Percentiles rank a stretch among this genome's conserved stretches.
These are phyloP conservation scores for Tachysurus vachellii DNA, from an alignment of 2,113 vertebrate species.

Conservation along the genomic window DNA sequence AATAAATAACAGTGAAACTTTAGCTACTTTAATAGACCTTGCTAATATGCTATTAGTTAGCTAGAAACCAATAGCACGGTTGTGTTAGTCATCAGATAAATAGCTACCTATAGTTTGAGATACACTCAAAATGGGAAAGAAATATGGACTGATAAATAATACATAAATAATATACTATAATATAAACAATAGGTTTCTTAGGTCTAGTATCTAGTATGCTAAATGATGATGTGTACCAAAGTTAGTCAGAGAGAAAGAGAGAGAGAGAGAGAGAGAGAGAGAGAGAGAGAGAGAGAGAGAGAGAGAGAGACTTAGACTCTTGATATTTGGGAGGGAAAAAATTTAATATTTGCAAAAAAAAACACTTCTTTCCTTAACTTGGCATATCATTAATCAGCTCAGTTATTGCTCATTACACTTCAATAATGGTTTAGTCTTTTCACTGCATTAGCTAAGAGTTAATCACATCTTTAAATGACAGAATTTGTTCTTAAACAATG, in stretches of 20 bases:
- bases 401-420: constrained; percentile 20
- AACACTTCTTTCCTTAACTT: not conserved
- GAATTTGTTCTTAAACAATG: not conserved
- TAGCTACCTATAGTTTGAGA: not conserved
- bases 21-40: not conserved
- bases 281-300: not conserved
- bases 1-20: no score
- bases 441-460: constrained; percentile 1
- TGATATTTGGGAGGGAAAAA: not conserved
- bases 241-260: not conserved
- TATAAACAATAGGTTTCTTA: not conserved
- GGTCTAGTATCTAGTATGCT: not conserved
- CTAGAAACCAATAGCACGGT: not conserved
- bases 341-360: not conserved
- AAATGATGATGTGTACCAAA: not conserved
- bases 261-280: not conserved
- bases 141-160: not conserved
- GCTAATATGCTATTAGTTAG: not conserved
- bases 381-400: constrained; percentile 27
- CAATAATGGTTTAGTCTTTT: constrained; percentile 7
- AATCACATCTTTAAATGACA: not conserved
- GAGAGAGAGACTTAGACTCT: not conserved
- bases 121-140: not conserved
- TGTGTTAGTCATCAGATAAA: not conserved
- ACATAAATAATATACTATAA: not conserved